Evolutionary conservation across 2,888 invertebrate genomes (phyloP).

Genomic region (Tortricodes alternella): DNA sequence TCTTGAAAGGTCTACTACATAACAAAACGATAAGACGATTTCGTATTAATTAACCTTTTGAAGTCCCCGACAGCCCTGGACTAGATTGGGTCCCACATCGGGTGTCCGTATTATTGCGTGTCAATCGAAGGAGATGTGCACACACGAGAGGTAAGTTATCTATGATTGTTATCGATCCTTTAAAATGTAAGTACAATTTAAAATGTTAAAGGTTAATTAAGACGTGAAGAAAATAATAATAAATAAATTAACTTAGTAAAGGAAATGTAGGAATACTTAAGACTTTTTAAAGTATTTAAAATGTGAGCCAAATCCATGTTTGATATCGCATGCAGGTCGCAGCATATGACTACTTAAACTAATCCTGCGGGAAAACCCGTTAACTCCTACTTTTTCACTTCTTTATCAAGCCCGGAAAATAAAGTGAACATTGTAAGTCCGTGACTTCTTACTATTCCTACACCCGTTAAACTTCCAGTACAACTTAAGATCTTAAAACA

Average conservation of each 20-base stretch:
- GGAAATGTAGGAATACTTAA: too few species aligned
- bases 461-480: constrained; percentile 21
- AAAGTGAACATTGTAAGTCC: constrained; percentile 7
- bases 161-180: constrained; percentile 10
- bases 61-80: constrained; percentile 20
- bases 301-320: too few species aligned
- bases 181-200: too few species aligned
- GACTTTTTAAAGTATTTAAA: too few species aligned
- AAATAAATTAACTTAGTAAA: too few species aligned
- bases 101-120: constrained; percentile 64
- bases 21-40: too few species aligned
- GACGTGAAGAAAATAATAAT: too few species aligned
- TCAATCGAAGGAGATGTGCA: constrained; percentile 64
- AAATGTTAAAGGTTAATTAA: too few species aligned
- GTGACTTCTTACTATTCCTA: constrained; percentile 6
- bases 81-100: constrained; percentile 58
- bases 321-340: too few species aligned
- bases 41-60: not conserved
- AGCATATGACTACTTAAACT: not conserved
- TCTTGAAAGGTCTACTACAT: too few species aligned
- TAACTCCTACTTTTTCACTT: not conserved
- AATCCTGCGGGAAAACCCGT: not conserved
- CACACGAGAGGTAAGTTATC: constrained; percentile 39
- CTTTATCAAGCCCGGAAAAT: constrained; percentile 2
- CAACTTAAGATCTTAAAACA: constrained; percentile 42